Percentiles rank a stretch among this genome's conserved stretches.
These are phyloP conservation scores for Hippocampus abdominalis DNA, from an alignment of 2,113 vertebrate genomes.

Conservation along the genomic window DNA sequence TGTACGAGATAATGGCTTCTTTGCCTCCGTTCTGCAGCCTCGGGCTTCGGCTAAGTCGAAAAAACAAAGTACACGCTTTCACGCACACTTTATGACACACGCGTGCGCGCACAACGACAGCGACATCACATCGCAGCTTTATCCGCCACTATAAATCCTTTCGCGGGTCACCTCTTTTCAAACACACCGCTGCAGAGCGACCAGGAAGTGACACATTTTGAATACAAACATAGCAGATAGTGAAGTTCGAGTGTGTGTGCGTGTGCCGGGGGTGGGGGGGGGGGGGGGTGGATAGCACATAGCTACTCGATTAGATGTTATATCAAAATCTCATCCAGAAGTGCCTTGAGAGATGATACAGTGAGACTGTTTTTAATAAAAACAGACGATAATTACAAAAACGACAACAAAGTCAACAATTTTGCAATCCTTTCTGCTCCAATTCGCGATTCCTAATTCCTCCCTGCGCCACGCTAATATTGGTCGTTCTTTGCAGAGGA, in stretches of 20 bases:
- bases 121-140: constrained; percentile 29
- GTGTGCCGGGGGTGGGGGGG: too few species aligned
- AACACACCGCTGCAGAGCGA: constrained; percentile 25
- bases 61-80: background rate
- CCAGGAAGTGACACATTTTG: background rate
- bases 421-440: too few species aligned
- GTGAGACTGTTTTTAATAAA: too few species aligned
- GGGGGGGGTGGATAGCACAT: background rate
- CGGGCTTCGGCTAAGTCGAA: constrained; percentile 33
- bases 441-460: too few species aligned
- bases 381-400: too few species aligned
- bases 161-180: constrained; percentile 53
- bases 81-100: constrained; percentile 3
- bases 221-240: constrained; percentile 1
- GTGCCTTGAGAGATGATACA: too few species aligned
- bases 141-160: constrained; percentile 48
- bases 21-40: constrained; percentile 11
- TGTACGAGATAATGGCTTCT: constrained; percentile 43
- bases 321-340: too few species aligned
- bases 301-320: background rate
- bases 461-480: too few species aligned
- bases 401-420: too few species aligned
- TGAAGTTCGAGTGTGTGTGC: constrained; percentile 12
- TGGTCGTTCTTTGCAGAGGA: too few species aligned
- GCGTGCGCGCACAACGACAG: constrained; percentile 4